Evolutionary conservation across 35 echinoderm and acorn worm genomes (phyloP), one percentile per base, ranked within the genome.

Genomic region (Heliocidaris erythrogramma): DNA sequence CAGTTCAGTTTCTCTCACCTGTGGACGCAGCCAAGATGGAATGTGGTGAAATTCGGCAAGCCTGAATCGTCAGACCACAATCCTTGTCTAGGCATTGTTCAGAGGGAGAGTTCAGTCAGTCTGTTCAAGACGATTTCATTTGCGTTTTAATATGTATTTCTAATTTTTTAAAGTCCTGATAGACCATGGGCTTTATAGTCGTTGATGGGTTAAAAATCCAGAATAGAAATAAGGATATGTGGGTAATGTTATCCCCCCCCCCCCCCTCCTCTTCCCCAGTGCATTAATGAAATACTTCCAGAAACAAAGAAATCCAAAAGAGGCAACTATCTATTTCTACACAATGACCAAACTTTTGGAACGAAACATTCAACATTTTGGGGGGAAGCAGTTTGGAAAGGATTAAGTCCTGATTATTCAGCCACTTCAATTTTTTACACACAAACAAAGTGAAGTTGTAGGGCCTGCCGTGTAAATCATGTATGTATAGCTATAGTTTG

Each of bases 51-150:
- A 78, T 78, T 78, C 65, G 7, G 27, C 65, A 78, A 18, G 18
- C 65, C 27, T 78, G 65, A 78, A 78, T 78, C 27, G 65, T 78
- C 65, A 78, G 65, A 78, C 65, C 65, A 78, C 65, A n/a, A 78
- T 78, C 65, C 65, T 78, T 78, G 65, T 78, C 65, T 78, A n/a
- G 65, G 65, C 27, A 27, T 18, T n/a, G 65, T 78, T 78, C 65
- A 78, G 18, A 78, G 5, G 21, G 65, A n/a, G 65, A 78, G 65
- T 78, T n/a, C 21, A 27, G 7, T 18, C 65, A 78, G 18, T 78
- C 65, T 78, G 18, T 27, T 42, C 35, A 78, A 0, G 21, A 78
- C 27, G 65, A 27, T 78, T 78, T 78, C 24, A 69, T 24, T 17
- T 69, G 60, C 60, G 24, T 69, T 69, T 69, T 24, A n/a, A 78